Evolutionary conservation across 2,888 invertebrate species (phyloP).

Genomic region (Pristionchus entomophagus): DNA sequence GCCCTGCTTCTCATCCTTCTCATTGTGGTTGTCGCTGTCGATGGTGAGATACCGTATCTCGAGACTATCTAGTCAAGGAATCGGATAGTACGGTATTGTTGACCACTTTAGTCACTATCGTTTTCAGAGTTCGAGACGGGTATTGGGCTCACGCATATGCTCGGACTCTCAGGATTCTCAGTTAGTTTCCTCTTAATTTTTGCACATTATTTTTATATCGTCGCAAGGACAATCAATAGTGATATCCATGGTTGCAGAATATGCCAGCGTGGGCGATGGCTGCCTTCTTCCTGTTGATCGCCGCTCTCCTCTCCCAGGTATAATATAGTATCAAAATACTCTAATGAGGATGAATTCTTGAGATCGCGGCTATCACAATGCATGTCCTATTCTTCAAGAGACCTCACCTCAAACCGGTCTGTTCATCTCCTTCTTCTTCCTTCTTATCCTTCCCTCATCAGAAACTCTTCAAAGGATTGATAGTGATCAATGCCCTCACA

Average conservation of each 20-base stretch:
- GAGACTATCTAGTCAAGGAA: too few species aligned
- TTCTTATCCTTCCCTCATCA: neutral
- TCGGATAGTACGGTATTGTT: neutral
- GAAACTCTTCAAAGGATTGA: neutral
- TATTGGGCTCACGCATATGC: too few species aligned
- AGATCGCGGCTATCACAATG: neutral
- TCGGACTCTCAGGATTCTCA: too few species aligned
- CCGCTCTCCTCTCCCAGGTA: neutral
- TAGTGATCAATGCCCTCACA: neutral
- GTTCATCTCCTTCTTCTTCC: neutral
- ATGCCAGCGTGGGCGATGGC: neutral
- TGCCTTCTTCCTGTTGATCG: neutral
- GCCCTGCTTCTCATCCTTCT: neutral
- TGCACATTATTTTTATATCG: too few species aligned
- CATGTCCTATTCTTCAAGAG: slow-evolving; percentile 4
- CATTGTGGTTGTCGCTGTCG: neutral
- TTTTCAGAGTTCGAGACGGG: neutral
- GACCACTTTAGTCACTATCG: neutral
- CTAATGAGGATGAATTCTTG: neutral
- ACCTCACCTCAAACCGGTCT: neutral
- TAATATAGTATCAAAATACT: too few species aligned
- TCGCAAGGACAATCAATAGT: too few species aligned
- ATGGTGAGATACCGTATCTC: neutral
- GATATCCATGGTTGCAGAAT: neutral
- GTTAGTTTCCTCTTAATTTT: too few species aligned